phyloP scores from a whole-genome alignment of 2,113 vertebrate genomes.

The Eleginops maclovinus region DNA sequence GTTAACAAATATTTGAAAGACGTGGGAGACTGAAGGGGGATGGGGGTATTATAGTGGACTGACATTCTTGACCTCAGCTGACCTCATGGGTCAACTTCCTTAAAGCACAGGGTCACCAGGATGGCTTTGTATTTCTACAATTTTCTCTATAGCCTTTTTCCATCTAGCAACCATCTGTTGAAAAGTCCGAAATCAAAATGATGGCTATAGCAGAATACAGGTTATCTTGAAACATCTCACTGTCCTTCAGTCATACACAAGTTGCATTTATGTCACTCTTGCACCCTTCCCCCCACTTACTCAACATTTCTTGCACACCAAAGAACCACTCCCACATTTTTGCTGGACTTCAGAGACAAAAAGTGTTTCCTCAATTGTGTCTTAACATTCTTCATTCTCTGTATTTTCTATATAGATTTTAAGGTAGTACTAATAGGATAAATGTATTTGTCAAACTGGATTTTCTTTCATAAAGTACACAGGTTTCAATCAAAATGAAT shows the following conservation, averaged over 20 bases:
- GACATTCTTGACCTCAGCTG: constrained; percentile 19
- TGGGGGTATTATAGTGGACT: not conserved
- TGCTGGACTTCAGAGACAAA: constrained; percentile 3
- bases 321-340: constrained; percentile 18
- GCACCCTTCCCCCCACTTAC: constrained; percentile 3
- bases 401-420: not conserved
- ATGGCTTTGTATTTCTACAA: not conserved
- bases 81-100: constrained; percentile 1
- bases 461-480: not conserved
- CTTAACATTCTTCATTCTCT: not conserved
- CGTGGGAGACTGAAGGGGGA: not conserved
- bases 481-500: not conserved
- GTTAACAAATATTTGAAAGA: not conserved
- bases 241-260: constrained; percentile 4
- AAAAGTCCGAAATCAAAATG: not conserved
- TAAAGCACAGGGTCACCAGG: constrained; percentile 13
- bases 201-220: not conserved
- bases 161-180: not conserved
- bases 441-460: not conserved
- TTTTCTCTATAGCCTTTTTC: not conserved
- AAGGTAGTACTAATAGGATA: not conserved
- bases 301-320: constrained; percentile 6
- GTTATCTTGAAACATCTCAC: not conserved
- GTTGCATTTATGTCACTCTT: constrained; percentile 5
- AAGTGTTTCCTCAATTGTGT: not conserved